These are phyloP conservation scores for Chelmon rostratus DNA, from an alignment of 2,797 vertebrate genomes.

Conservation along the genomic window DNA sequence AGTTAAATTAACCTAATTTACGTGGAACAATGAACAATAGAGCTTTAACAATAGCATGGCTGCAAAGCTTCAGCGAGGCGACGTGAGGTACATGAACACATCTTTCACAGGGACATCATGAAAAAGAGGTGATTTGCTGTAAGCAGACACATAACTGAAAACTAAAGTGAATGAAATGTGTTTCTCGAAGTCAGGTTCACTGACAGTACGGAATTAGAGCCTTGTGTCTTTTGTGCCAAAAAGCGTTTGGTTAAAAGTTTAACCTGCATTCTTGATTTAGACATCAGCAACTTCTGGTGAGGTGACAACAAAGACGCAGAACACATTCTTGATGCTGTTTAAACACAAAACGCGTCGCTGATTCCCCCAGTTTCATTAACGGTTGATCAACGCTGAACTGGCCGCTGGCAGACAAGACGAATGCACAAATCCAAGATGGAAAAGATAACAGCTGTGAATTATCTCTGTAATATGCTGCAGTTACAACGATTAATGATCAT, in stretches of 20 bases:
- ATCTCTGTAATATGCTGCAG: constrained; percentile 20
- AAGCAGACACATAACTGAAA: background rate
- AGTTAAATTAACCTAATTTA: background rate
- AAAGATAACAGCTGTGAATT: constrained; percentile 11
- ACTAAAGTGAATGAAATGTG: background rate
- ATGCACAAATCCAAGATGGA: constrained; percentile 16
- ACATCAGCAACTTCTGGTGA: too few species aligned
- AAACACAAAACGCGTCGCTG: background rate
- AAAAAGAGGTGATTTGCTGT: background rate
- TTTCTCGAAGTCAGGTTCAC: background rate
- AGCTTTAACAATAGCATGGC: background rate
- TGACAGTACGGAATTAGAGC: background rate
- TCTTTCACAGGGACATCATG: background rate
- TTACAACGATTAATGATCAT: constrained; percentile 53
- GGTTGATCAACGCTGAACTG: background rate
- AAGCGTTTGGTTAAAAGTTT: background rate
- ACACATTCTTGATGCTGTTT: background rate
- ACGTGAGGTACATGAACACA: background rate
- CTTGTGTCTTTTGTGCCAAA: background rate
- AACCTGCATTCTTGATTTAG: too few species aligned
- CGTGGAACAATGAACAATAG: background rate
- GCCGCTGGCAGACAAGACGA: background rate
- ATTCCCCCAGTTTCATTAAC: background rate
- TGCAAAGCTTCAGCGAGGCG: background rate
- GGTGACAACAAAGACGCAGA: background rate